phyloP scores from a whole-genome alignment of 2,888 invertebrate species.

The Dorcus hopei region DNA sequence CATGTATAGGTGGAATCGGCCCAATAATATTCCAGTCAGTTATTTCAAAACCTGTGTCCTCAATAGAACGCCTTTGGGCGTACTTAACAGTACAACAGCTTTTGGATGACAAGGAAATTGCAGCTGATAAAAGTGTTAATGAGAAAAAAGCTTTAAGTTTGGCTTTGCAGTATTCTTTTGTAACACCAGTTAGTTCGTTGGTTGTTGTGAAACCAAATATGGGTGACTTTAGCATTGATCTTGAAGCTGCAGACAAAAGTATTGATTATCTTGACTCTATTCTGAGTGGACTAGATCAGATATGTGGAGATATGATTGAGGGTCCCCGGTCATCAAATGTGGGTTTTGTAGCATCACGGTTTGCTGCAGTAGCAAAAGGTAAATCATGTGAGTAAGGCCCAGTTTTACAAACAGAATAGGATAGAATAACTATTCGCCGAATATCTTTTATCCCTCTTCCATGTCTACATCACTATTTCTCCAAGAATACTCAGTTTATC shows the following conservation, averaged over 20 bases:
- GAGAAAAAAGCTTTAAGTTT: constrained; percentile 37
- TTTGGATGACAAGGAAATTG: constrained; percentile 52
- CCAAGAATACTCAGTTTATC: no score
- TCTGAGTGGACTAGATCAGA: no score
- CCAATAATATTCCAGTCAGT: constrained; percentile 34
- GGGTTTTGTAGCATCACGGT: no score
- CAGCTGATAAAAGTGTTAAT: constrained; percentile 36
- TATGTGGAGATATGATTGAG: no score
- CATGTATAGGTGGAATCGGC: constrained; percentile 28
- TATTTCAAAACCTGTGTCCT: constrained; percentile 34
- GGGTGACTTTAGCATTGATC: constrained; percentile 51
- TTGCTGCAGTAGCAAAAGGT: no score
- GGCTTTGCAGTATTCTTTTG: constrained; percentile 64
- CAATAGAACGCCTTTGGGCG: constrained; percentile 57
- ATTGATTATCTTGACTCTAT: no score
- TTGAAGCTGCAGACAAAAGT: constrained; percentile 43
- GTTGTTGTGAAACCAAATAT: constrained; percentile 63
- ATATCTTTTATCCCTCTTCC: no score
- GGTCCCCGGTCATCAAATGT: no score
- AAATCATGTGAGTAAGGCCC: no score
- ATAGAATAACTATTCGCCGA: no score
- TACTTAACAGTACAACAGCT: constrained; percentile 65
- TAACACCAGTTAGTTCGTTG: constrained; percentile 64
- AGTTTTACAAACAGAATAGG: no score
- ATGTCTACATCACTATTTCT: no score